Evolutionary conservation across 2,113 vertebrate species (phyloP).

Genomic region (Sorex araneus): DNA sequence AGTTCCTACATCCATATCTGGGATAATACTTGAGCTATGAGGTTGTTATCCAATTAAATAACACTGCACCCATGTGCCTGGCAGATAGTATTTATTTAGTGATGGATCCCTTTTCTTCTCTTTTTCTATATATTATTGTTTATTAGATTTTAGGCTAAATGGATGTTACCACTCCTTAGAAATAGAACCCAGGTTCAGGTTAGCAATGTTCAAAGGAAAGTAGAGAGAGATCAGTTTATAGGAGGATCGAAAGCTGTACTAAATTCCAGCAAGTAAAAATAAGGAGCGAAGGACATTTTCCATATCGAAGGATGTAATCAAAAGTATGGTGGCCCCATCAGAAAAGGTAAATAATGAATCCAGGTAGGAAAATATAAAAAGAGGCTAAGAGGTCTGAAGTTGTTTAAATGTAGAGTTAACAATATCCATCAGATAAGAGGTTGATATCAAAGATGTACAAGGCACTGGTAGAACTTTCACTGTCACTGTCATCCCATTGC

Average conservation of each 20-base stretch:
- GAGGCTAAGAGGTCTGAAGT: not conserved
- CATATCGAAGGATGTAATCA: not conserved
- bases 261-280: slow-evolving; percentile 50
- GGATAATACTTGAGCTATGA: not conserved
- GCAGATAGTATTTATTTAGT: not conserved
- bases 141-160: not conserved
- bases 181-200: slow-evolving; percentile 5
- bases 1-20: slow-evolving; percentile 25
- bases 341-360: not conserved
- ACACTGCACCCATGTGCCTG: not conserved
- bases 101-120: not conserved
- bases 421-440: no score
- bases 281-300: not conserved
- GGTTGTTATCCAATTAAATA: slow-evolving; percentile 31
- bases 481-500: no score
- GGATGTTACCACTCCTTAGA: not conserved
- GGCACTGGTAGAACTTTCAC: no score
- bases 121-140: not conserved
- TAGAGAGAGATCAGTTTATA: slow-evolving; percentile 38
- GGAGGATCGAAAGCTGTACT: slow-evolving; percentile 19
- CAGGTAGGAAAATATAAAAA: no score
- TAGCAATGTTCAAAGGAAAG: slow-evolving; percentile 16
- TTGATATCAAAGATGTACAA: no score
- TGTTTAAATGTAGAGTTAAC: not conserved
- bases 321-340: not conserved